A percentile compares a stretch with the other conserved stretches of the same genome.
Evolutionary conservation across 2,113 vertebrate genomes (phyloP).

Genomic region (Misgurnus mizolepis): DNA sequence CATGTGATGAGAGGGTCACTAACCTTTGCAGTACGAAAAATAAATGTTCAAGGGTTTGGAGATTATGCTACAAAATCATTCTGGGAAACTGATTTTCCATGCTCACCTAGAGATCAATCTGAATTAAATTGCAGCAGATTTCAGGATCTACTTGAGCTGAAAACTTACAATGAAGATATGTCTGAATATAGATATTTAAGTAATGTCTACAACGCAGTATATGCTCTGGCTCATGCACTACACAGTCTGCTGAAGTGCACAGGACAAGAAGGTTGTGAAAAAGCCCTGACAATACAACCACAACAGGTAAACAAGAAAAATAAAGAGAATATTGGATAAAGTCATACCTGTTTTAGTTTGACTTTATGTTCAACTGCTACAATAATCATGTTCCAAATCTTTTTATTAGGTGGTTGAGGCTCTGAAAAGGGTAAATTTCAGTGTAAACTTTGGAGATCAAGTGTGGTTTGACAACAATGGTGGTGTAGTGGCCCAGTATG

Average conservation of each 20-base stretch:
- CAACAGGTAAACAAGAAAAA: not conserved
- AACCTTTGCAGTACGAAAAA: slow-evolving; percentile 69
- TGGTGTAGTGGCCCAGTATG: slow-evolving; percentile 62
- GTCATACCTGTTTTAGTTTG: fast-evolving
- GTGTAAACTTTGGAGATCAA: not conserved
- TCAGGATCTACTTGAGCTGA: no score
- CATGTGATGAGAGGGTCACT: slow-evolving; percentile 68
- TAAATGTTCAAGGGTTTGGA: slow-evolving; percentile 63
- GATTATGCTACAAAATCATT: slow-evolving; percentile 65
- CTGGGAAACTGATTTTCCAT: slow-evolving; percentile 64
- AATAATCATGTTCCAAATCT: not conserved
- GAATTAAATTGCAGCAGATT: no score
- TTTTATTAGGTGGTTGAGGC: not conserved
- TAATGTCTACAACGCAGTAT: no score
- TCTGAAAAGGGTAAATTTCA: not conserved
- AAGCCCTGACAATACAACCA: no score
- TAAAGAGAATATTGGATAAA: not conserved
- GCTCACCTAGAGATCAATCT: slow-evolving; percentile 3
- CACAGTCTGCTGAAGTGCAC: no score
- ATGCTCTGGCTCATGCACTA: no score
- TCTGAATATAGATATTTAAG: no score
- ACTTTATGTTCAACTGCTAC: not conserved
- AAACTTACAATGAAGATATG: no score
- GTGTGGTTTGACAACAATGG: slow-evolving; percentile 8
- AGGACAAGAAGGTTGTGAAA: no score